Evolutionary conservation across 2,113 vertebrate species (phyloP).

Genomic region (Halichoeres trimaculatus): DNA sequence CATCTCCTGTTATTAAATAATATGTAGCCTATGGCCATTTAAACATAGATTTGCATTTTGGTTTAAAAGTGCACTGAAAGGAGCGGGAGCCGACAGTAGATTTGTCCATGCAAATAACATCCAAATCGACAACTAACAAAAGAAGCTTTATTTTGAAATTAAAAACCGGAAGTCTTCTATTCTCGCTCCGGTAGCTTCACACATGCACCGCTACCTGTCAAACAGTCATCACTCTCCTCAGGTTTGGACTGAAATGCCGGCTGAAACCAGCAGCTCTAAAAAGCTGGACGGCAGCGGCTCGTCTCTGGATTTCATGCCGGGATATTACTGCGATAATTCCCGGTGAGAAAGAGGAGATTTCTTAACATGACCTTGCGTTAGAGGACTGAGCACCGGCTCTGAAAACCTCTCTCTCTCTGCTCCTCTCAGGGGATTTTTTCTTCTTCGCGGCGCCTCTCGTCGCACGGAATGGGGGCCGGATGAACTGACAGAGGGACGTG

Average conservation of each 20-base stretch:
- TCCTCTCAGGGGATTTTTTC: background rate
- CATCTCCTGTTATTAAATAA: too few relatives aligned
- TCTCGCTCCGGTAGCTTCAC: background rate
- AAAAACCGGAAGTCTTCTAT: accelerated
- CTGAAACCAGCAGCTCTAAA: background rate
- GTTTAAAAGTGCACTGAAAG: too few relatives aligned
- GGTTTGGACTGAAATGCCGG: conserved; percentile 40
- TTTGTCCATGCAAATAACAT: too few relatives aligned
- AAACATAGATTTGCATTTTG: too few relatives aligned
- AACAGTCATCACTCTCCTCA: background rate
- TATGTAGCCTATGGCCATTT: too few relatives aligned
- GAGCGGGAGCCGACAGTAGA: too few relatives aligned
- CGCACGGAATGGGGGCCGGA: conserved; percentile 26
- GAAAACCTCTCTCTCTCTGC: background rate
- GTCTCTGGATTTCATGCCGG: accelerated
- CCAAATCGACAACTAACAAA: too few relatives aligned
- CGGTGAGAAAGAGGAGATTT: background rate
- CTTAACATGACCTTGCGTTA: conserved; percentile 9
- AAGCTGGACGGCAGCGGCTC: background rate
- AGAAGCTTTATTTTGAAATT: conserved; percentile 38
- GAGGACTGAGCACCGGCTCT: conserved; percentile 6
- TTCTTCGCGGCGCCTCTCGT: conserved; percentile 24
- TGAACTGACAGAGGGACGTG: conserved; percentile 12
- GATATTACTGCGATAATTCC: accelerated
- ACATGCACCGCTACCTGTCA: conserved; percentile 29